Conservation (phyloP, 1,140 invertebrate species). For the Dreissena rostriformis region DNA sequence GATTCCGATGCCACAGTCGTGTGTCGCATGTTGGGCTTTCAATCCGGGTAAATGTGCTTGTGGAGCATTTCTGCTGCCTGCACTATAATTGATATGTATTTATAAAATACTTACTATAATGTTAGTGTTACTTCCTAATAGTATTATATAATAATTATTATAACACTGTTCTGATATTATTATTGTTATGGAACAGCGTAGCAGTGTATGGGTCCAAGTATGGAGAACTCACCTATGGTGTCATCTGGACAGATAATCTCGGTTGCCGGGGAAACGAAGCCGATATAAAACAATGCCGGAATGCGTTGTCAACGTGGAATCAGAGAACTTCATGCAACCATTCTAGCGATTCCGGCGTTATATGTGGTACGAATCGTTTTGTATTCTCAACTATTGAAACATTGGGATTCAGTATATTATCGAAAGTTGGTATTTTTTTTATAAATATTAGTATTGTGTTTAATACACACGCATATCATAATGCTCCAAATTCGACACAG, state of each 20-base stretch:
- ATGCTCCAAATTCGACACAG: too few species aligned
- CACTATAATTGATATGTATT: too few species aligned
- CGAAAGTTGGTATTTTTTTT: too few species aligned
- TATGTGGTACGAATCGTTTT: conserved; percentile 37
- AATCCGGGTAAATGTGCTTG: conserved; percentile 38
- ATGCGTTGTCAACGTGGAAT: not conserved
- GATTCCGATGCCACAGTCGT: conserved; percentile 21
- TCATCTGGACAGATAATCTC: conserved; percentile 14
- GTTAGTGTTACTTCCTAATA: too few species aligned
- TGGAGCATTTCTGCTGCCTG: too few species aligned
- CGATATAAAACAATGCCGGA: not conserved
- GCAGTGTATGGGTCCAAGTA: conserved; percentile 27
- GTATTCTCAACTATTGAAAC: not conserved
- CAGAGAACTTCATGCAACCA: conserved; percentile 21
- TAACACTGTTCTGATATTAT: too few species aligned
- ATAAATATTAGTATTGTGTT: too few species aligned
- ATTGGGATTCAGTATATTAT: too few species aligned
- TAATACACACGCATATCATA: too few species aligned
- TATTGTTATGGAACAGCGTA: not conserved
- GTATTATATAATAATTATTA: too few species aligned
- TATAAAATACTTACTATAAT: too few species aligned
- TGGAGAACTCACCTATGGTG: conserved; percentile 21
- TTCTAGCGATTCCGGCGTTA: conserved; percentile 28
- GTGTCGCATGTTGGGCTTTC: conserved; percentile 20
- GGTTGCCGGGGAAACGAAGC: conserved; percentile 51